Evolutionary conservation across 2,888 invertebrate genomes (phyloP), one percentile per base, ranked within the genome.

Genomic region (Colletes collaris): DNA sequence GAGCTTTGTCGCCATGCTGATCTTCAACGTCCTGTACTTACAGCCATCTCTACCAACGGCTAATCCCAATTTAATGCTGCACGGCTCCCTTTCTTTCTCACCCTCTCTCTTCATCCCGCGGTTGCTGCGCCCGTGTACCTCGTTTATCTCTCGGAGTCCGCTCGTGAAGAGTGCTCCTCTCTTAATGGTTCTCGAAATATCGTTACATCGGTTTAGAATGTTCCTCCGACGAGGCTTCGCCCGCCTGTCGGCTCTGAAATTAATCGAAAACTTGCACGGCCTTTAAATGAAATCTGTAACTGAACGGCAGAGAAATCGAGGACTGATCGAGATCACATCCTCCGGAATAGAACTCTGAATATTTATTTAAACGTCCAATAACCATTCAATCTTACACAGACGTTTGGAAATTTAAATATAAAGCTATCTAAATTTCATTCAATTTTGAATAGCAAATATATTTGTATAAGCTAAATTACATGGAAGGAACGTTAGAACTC

Each of bases 1-100:
- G 71, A 78, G 82, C 82, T 82, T 85, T 84, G 84, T 85, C 84
- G 81, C 84, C 84, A 74, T 78, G 71, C 81, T 77, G 85, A 85
- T 86, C 86, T 84, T 81, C 79, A 71, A 64, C 75, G 72, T 79
- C 64, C 74, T 71, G 73, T 83, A 79, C 79, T 74, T 76, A 83
- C 79, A 71, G 76, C 83, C 79, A 68, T 79, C 79, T 58, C 74
- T 65, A 71, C 69, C 72, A 69, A 83, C 79, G 81, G 77, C 85
- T 86, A 86, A 85, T 85, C 85, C 86, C 86, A 85, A 86, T 85
- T 86, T 86, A 85, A 86, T 85, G 85, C 82, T 76, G 72, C 82
- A 73, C 62, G 27, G 44, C 53, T 69, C 73, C 64, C 73, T 56
- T 63, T 63, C 76, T 62, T 58, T 65, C 67, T 66, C 67, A 27